These are phyloP conservation scores for Monodelphis domestica DNA, from an alignment of 2,797 vertebrate genomes.

Conservation along the genomic window DNA sequence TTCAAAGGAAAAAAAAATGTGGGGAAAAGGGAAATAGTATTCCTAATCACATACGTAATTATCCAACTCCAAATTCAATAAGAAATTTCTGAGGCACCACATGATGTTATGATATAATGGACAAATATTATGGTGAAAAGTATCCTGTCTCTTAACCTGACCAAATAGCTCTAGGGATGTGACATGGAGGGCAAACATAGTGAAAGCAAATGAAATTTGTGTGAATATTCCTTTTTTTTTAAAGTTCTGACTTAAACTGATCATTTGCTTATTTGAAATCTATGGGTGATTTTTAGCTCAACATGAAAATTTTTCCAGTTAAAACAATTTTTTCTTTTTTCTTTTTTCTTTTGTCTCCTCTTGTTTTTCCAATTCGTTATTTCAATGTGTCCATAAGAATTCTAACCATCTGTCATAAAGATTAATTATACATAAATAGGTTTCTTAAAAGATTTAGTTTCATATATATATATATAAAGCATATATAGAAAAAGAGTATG, in stretches of 20 bases:
- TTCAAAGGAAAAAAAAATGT: not conserved
- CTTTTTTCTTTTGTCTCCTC: conserved; percentile 7
- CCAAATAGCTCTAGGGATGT: not conserved
- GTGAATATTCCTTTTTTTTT: not conserved
- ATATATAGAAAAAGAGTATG: not conserved
- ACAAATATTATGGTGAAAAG: not conserved
- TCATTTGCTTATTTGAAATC: not conserved
- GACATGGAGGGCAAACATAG: not conserved
- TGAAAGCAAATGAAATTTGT: not conserved
- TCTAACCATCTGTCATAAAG: conserved; percentile 54
- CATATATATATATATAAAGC: not conserved
- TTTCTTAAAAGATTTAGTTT: conserved; percentile 28
- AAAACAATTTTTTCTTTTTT: not conserved
- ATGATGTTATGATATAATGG: not conserved
- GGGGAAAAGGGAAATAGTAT: not conserved
- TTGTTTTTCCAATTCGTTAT: conserved; percentile 68
- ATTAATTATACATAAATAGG: conserved; percentile 47
- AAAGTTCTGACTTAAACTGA: not conserved
- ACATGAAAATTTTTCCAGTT: not conserved
- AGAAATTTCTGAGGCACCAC: not conserved
- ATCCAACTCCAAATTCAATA: not conserved
- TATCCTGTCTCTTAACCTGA: not conserved
- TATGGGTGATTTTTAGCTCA: not conserved
- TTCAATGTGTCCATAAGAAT: conserved; percentile 68
- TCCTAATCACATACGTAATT: not conserved